Conservation (phyloP, 2,113 vertebrate genomes). For the Sander vitreus region DNA sequence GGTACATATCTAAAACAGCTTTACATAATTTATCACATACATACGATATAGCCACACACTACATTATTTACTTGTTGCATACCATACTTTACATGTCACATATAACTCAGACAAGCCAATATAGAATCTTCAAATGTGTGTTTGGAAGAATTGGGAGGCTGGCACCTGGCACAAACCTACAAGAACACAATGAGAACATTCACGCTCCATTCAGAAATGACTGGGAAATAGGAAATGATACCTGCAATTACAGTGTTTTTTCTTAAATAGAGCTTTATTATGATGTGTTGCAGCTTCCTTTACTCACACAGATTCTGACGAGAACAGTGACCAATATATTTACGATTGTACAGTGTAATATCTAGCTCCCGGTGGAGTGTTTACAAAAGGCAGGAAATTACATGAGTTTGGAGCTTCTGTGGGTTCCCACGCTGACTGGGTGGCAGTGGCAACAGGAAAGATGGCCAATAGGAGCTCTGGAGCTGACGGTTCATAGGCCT, state of each 20-base stretch:
- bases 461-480: conserved; percentile 18
- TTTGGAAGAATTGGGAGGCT: not conserved
- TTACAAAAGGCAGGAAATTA: conserved; percentile 75
- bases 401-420: conserved; percentile 55
- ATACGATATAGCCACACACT: not conserved
- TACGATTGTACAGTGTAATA: conserved; percentile 58
- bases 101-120: not conserved
- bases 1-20: not conserved
- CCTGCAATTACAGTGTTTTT: conserved; percentile 24
- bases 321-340: conserved; percentile 67
- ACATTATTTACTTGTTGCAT: not conserved
- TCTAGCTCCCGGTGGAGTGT: conserved; percentile 66
- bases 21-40: not conserved
- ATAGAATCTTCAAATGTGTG: not conserved
- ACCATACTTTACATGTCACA: not conserved
- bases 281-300: conserved; percentile 12
- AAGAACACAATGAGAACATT: conserved; percentile 2
- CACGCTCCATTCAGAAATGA: not conserved
- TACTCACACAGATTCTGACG: conserved; percentile 30
- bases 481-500: not conserved
- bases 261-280: conserved; percentile 17
- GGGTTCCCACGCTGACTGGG: conserved; percentile 62
- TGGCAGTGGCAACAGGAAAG: conserved; percentile 45
- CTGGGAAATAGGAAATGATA: conserved; percentile 20
- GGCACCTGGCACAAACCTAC: not conserved